A percentile compares a stretch with the other conserved stretches of the same genome.
phyloP scores from a whole-genome alignment of 2,113 vertebrate genomes.

The Hippotragus niger region DNA sequence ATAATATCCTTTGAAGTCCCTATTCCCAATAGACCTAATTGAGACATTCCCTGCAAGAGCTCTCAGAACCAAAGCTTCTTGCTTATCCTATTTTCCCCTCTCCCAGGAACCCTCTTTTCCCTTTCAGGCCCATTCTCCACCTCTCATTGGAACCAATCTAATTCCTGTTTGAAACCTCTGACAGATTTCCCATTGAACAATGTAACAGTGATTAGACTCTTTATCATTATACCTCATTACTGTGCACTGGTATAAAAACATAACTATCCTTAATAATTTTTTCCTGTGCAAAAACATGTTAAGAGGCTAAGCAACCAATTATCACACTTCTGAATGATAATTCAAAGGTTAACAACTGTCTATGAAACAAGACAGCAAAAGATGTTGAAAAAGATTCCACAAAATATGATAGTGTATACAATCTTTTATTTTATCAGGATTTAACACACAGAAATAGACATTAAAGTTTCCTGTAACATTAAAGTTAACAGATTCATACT shows the following conservation, averaged over 20 bases:
- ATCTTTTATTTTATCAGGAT: slow-evolving; percentile 27
- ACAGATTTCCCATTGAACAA: not conserved
- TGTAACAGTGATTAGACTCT: not conserved
- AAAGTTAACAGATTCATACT: slow-evolving; percentile 1
- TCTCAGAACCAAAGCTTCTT: slow-evolving; percentile 24
- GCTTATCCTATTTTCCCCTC: not conserved
- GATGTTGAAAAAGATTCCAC: not conserved
- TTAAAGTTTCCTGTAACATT: not conserved
- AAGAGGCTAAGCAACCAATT: slow-evolving; percentile 8
- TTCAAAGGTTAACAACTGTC: slow-evolving; percentile 7
- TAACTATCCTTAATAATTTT: not conserved
- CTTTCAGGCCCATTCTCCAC: not conserved
- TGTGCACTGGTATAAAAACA: not conserved
- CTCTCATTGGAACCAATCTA: not conserved
- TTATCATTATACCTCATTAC: not conserved
- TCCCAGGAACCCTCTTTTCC: not conserved
- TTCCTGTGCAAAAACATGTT: slow-evolving; percentile 1
- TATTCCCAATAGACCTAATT: slow-evolving; percentile 22
- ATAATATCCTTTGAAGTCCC: slow-evolving; percentile 38
- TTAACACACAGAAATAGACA: not conserved
- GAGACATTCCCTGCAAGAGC: slow-evolving; percentile 12
- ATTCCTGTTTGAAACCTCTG: not conserved
- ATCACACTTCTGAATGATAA: slow-evolving; percentile 15
- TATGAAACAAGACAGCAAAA: slow-evolving; percentile 46
- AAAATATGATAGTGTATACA: not conserved